Percentiles rank a stretch among this genome's conserved stretches.
These are phyloP conservation scores for Nephotettix cincticeps DNA, from an alignment of 1,140 invertebrate genomes.

Conservation along the genomic window DNA sequence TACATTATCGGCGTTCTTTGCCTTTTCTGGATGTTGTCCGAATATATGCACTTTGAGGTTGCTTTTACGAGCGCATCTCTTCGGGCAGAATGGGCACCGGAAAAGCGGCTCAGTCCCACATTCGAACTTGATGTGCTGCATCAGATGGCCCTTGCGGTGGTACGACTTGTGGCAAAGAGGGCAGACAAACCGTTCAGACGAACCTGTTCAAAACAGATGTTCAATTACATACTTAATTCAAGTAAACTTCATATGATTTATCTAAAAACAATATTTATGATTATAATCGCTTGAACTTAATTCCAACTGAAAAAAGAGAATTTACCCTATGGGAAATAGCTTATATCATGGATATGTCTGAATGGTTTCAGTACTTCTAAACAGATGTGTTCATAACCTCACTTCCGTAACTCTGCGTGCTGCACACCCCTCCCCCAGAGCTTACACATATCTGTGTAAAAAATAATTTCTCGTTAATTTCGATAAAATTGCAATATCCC, in stretches of 20 bases:
- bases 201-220: too few species aligned
- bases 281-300: too few species aligned
- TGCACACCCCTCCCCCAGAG: too few species aligned
- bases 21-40: background rate
- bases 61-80: slow-evolving; percentile 36
- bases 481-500: too few species aligned
- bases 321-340: too few species aligned
- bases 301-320: too few species aligned
- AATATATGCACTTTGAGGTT: slow-evolving; percentile 10
- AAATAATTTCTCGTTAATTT: too few species aligned
- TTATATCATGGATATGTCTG: too few species aligned
- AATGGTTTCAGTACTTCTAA: too few species aligned
- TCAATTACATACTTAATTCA: background rate
- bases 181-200: background rate
- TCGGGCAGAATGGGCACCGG: slow-evolving; percentile 36
- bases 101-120: slow-evolving; percentile 53
- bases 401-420: too few species aligned
- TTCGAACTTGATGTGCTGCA: slow-evolving; percentile 41
- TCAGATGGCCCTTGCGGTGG: slow-evolving; percentile 28
- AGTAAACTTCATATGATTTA: background rate
- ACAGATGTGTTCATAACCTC: too few species aligned
- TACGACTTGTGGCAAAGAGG: slow-evolving; percentile 30
- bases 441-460: too few species aligned
- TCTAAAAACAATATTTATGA: background rate
- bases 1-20: background rate